Percentiles rank a stretch among this genome's conserved stretches.
phyloP scores from a whole-genome alignment of 2,797 vertebrate genomes.

The Chelonia mydas region DNA sequence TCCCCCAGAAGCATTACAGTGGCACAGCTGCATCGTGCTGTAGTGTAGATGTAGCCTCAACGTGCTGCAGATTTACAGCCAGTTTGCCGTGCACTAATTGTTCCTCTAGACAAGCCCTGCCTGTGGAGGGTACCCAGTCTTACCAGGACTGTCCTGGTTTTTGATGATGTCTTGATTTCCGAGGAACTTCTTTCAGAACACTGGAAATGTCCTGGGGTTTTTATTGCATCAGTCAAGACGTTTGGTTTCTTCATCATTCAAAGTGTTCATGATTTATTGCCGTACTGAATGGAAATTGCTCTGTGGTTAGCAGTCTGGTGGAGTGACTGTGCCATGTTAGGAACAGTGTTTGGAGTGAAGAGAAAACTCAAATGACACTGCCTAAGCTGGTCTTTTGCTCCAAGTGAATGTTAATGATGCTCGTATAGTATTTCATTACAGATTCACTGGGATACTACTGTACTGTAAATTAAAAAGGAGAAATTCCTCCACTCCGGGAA shows the following conservation, averaged over 20 bases:
- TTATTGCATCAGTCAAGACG: conserved; percentile 10
- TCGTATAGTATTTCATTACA: background rate
- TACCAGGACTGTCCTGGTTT: background rate
- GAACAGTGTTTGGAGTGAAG: background rate
- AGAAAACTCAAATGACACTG: background rate
- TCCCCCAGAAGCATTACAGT: too few species aligned
- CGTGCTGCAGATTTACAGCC: background rate
- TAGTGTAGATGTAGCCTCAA: too few species aligned
- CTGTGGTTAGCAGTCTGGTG: conserved; percentile 19
- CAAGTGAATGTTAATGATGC: background rate
- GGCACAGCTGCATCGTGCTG: too few species aligned
- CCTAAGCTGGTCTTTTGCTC: background rate
- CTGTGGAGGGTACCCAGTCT: background rate
- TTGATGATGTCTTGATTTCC: background rate
- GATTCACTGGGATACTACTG: background rate
- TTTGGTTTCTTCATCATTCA: conserved; percentile 8
- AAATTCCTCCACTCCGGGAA: background rate
- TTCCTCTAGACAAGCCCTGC: background rate
- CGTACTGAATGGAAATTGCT: conserved; percentile 4
- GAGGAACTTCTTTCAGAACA: background rate
- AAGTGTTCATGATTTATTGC: conserved; percentile 15
- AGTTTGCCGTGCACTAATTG: background rate
- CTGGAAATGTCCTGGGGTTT: background rate
- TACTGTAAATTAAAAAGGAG: background rate
- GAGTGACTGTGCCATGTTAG: conserved; percentile 1